phyloP scores from a whole-genome alignment of 2,113 vertebrate species.

The Cnemophilus loriae region DNA sequence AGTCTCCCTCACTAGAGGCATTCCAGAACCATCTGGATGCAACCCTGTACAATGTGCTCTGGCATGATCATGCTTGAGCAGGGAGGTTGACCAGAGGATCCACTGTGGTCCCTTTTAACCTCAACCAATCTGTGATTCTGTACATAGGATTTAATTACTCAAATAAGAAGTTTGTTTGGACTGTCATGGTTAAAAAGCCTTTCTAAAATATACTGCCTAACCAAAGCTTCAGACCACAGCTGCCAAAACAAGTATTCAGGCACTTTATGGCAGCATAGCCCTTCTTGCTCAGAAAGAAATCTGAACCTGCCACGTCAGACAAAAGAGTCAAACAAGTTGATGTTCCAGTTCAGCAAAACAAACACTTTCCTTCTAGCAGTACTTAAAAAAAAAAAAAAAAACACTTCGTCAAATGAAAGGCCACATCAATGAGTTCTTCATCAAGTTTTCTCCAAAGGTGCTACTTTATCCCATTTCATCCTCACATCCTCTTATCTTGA shows the following conservation, averaged over 20 bases:
- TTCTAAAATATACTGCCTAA: not conserved
- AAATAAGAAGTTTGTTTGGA: not conserved
- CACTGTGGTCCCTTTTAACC: not conserved
- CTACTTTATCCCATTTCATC: not conserved
- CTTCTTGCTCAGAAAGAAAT: not conserved
- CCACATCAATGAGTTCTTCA: not conserved
- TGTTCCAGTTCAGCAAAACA: not conserved
- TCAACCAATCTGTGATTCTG: not conserved
- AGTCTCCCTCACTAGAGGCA: not conserved
- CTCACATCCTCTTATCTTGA: not conserved
- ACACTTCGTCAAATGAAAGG: not conserved
- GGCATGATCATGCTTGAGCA: not conserved
- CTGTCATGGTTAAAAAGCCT: not conserved
- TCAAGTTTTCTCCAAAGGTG: not conserved
- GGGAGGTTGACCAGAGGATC: not conserved
- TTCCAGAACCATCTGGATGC: not conserved
- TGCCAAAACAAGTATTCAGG: not conserved
- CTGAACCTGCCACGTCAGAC: not conserved
- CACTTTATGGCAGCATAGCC: not conserved
- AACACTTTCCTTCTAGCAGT: not conserved
- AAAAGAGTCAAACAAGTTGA: not conserved
- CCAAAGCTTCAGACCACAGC: not conserved
- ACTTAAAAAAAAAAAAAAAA: not conserved
- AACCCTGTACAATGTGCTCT: not conserved
- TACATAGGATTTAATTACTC: not conserved